Evolutionary conservation across 1,140 invertebrate genomes (phyloP).

Genomic region (Bombus soroeensis): DNA sequence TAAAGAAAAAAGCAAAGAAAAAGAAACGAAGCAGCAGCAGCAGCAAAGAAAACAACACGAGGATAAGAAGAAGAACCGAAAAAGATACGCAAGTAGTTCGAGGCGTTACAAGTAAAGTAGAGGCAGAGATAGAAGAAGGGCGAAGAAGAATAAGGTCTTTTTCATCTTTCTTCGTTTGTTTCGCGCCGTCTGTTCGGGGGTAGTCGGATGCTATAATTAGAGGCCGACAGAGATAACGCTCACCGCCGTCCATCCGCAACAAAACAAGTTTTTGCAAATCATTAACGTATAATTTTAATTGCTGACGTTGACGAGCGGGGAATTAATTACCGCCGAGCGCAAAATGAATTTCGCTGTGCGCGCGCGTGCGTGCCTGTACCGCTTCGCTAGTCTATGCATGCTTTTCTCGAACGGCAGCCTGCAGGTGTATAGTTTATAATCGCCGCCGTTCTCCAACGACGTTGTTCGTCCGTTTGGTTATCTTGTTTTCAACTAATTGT

Average conservation of each 20-base stretch:
- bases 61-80: no score
- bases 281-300: constrained; percentile 81
- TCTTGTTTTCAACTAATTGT: constrained; percentile 82
- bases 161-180: constrained; percentile 71
- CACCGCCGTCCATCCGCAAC: constrained; percentile 64
- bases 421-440: constrained; percentile 35
- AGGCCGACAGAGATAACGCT: constrained; percentile 71
- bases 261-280: constrained; percentile 80
- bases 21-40: no score
- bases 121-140: not conserved
- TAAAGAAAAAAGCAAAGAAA: no score
- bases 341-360: constrained; percentile 28
- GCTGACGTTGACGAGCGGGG: constrained; percentile 72
- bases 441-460: constrained; percentile 50
- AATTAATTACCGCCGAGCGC: constrained; percentile 80
- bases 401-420: constrained; percentile 42
- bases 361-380: not conserved
- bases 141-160: constrained; percentile 50
- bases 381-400: constrained; percentile 6
- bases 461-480: constrained; percentile 69
- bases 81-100: not conserved
- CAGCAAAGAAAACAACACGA: no score
- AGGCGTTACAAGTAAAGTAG: not conserved
- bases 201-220: constrained; percentile 74
- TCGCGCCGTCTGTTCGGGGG: constrained; percentile 50